Conservation (phyloP, 1,140 invertebrate species). For the Dinothrombium tinctorium region DNA sequence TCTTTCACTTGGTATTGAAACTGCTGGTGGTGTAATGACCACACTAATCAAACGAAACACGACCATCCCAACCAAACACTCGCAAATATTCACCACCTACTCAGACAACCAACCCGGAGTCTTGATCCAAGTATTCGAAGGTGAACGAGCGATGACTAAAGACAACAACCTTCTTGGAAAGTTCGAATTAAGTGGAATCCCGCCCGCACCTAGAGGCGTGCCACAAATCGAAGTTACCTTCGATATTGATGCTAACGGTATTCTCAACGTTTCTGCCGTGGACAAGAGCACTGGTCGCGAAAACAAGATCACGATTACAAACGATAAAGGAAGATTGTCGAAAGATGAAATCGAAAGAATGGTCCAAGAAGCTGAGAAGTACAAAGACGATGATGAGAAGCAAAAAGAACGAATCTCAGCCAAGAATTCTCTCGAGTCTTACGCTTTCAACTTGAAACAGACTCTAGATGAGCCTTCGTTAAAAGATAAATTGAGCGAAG, state of each 20-base stretch:
- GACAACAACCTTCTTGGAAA: conserved; percentile 33
- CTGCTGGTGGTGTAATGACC: conserved; percentile 90
- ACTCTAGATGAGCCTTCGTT: conserved; percentile 29
- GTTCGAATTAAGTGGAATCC: conserved; percentile 33
- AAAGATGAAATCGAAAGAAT: conserved; percentile 94
- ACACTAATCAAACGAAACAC: conserved; percentile 83
- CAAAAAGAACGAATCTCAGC: conserved; percentile 46
- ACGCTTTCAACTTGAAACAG: conserved; percentile 45
- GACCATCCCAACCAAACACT: conserved; percentile 84
- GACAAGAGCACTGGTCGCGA: conserved; percentile 65
- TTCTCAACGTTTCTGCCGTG: conserved; percentile 29
- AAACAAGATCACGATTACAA: conserved; percentile 94
- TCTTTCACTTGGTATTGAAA: conserved; percentile 84
- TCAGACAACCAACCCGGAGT: conserved; percentile 89
- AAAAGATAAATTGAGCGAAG: conserved; percentile 39
- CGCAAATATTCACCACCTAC: conserved; percentile 87
- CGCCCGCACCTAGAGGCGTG: conserved; percentile 31
- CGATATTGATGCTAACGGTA: conserved; percentile 25
- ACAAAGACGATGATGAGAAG: conserved; percentile 71
- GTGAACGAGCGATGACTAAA: conserved; percentile 34
- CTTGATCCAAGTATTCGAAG: conserved; percentile 45
- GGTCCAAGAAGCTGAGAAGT: conserved; percentile 90
- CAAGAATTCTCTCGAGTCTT: conserved; percentile 32
- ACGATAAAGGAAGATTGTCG: conserved; percentile 83
- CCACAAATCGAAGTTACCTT: conserved; percentile 30